Base-by-base conservation (phyloP, 2,797 vertebrate species). In the Nannoperca australis region DNA sequence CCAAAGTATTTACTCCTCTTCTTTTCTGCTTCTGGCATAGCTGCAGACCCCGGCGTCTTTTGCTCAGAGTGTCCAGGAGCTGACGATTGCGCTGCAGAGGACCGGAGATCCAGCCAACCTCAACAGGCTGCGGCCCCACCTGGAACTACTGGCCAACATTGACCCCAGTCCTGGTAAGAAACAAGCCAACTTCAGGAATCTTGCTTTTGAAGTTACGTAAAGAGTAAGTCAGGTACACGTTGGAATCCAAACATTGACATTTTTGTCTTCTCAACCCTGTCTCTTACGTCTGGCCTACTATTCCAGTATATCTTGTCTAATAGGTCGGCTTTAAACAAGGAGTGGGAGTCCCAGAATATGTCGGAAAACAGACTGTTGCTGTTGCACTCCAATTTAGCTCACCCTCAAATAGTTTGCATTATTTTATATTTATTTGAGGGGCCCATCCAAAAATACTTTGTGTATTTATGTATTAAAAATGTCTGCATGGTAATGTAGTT, bases 61-160 rank as follows among this genome's bases (percentile, higher is more conserved):
- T 95, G 98, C 98, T 82, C 98, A 99, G 93, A 99, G 98, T 79
- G 98, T 99, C 82, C 98, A 99, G 94, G 98, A 99, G 91, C 91
- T 99, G 93, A 99, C 98, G 10, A 99, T 99, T 89, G 98, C 98
- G 62, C 96, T 99, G 78, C 98, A 99, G 93, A 95, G 98, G 83
- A 99, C 98, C n/a, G 98, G 98, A 86, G 98, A 99, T 85, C 98
- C 98, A 70, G 98, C 98, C 38, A 99, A 99, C 91, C 96, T 99
- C 84, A 99, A 99, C 91, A 95, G 97, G 68, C 96, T 99, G 83
- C 94, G 98, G 88, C 98, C 98, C 73, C 98, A 99, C 88, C 93
- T 99, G 62, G 98, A 99, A 85, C 95, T 99, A 34, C 92, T 99
- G 73, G 98, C 98, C 76, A 99, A 99, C 92, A 99, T 99, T 67